Evolutionary conservation across 1,140 invertebrate species (phyloP).

Genomic region (Gonatopus flavifemur): DNA sequence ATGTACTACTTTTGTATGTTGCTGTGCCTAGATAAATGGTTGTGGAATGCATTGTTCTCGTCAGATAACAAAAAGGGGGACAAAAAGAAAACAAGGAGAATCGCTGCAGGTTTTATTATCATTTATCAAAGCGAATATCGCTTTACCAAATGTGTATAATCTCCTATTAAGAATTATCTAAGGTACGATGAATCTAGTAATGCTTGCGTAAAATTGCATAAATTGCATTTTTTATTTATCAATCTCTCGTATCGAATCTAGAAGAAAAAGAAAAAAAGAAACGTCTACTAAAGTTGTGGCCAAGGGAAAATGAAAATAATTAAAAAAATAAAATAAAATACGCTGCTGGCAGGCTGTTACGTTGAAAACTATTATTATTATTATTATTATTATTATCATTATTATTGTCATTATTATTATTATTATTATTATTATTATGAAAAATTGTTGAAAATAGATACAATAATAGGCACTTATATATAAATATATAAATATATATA

Average conservation of each 20-base stretch:
- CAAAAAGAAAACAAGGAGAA: slow-evolving; percentile 11
- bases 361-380: too few relatives aligned
- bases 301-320: slow-evolving; percentile 14
- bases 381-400: slow-evolving; percentile 39
- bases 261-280: slow-evolving; percentile 25
- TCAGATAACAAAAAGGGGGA: slow-evolving; percentile 17
- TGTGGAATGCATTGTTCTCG: slow-evolving; percentile 33
- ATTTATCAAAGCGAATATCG: slow-evolving; percentile 14
- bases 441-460: slow-evolving; percentile 16
- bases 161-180: slow-evolving; percentile 39
- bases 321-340: slow-evolving; percentile 18
- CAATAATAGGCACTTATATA: neutral
- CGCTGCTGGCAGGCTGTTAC: slow-evolving; percentile 58
- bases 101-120: slow-evolving; percentile 9
- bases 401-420: slow-evolving; percentile 29
- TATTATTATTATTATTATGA: slow-evolving; percentile 32
- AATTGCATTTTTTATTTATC: slow-evolving; percentile 31
- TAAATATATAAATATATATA: slow-evolving; percentile 12
- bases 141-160: slow-evolving; percentile 35
- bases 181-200: slow-evolving; percentile 31
- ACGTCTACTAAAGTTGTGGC: slow-evolving; percentile 37
- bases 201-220: slow-evolving; percentile 36
- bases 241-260: slow-evolving; percentile 31
- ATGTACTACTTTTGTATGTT: slow-evolving; percentile 41
- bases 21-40: slow-evolving; percentile 44